phyloP scores from a whole-genome alignment of 1,140 invertebrate species.

The Cotesia glomerata region DNA sequence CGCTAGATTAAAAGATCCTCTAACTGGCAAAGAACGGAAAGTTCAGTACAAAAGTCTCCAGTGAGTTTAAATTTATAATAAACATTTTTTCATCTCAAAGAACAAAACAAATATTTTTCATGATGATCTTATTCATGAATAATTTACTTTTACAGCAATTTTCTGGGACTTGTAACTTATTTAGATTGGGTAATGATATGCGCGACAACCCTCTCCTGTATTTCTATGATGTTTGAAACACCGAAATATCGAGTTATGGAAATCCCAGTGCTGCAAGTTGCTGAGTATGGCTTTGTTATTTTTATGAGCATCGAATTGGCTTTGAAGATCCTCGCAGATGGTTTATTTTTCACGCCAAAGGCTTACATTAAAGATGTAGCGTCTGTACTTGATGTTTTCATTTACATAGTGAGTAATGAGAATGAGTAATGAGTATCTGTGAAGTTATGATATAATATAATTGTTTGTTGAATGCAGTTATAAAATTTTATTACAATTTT shows the following conservation, averaged over 20 bases:
- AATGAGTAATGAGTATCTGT: conserved; percentile 16
- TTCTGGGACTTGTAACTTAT: conserved; percentile 96
- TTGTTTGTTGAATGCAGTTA: neutral
- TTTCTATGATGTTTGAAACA: conserved; percentile 99
- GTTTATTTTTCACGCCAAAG: conserved; percentile 98
- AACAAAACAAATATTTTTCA: neutral
- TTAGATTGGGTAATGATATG: conserved; percentile 99
- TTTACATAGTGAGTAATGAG: conserved; percentile 83
- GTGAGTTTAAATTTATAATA: conserved; percentile 69
- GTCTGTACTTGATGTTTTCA: conserved; percentile 95
- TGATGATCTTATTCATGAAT: conserved; percentile 11
- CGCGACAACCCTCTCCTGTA: conserved; percentile 94
- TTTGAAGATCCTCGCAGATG: conserved; percentile 96
- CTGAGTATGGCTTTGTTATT: conserved; percentile 97
- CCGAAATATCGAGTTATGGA: conserved; percentile 88
- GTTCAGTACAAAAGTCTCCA: conserved; percentile 97
- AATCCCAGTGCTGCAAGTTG: conserved; percentile 85
- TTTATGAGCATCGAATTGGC: conserved; percentile 97
- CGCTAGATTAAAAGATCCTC: conserved; percentile 86
- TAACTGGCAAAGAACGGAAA: conserved; percentile 96
- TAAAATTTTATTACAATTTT: conserved; percentile 20
- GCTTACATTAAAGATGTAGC: conserved; percentile 97
- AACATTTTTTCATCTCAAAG: conserved; percentile 20
- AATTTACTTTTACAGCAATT: conserved; percentile 77
- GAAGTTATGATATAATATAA: neutral